A percentile compares a stretch with the other conserved stretches of the same genome.
Conservation (phyloP, 2,797 vertebrate genomes). For the Sebastes kiyomatsui region DNA sequence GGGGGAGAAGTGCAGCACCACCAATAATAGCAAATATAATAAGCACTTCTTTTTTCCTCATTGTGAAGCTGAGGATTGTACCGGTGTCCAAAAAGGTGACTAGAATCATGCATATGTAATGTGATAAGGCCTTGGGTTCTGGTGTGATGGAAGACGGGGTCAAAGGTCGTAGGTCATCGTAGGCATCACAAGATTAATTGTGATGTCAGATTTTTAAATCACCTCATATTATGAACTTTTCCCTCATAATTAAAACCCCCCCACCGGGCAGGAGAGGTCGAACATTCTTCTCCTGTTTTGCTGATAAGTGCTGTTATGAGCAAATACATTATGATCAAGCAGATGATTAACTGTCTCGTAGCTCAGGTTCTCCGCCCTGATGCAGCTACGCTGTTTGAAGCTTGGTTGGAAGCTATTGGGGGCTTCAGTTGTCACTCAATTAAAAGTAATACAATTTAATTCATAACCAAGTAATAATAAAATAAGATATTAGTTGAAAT, state of each 20-base stretch:
- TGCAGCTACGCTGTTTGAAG: background rate
- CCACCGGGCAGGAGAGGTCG: background rate
- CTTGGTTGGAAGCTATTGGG: background rate
- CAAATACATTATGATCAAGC: background rate
- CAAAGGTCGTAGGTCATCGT: constrained; percentile 9
- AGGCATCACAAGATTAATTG: constrained; percentile 29
- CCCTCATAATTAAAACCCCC: constrained; percentile 6
- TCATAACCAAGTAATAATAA: background rate
- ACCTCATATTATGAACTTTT: constrained; percentile 1
- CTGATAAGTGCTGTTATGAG: background rate
- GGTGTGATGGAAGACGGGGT: constrained; percentile 1
- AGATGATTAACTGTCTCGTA: background rate
- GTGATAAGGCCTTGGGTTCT: constrained; percentile 13
- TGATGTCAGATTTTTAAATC: constrained; percentile 12
- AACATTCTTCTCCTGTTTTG: background rate
- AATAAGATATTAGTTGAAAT: background rate
- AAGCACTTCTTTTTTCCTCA: background rate
- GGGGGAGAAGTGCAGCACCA: background rate
- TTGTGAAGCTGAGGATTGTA: background rate
- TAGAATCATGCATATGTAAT: constrained; percentile 30
- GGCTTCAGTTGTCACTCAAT: background rate
- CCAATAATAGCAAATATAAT: constrained; percentile 39
- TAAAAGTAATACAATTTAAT: background rate
- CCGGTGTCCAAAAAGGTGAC: constrained; percentile 7
- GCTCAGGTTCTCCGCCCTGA: background rate